Evolutionary conservation across 1,140 invertebrate species (phyloP).

Genomic region (Leptinotarsa texana): DNA sequence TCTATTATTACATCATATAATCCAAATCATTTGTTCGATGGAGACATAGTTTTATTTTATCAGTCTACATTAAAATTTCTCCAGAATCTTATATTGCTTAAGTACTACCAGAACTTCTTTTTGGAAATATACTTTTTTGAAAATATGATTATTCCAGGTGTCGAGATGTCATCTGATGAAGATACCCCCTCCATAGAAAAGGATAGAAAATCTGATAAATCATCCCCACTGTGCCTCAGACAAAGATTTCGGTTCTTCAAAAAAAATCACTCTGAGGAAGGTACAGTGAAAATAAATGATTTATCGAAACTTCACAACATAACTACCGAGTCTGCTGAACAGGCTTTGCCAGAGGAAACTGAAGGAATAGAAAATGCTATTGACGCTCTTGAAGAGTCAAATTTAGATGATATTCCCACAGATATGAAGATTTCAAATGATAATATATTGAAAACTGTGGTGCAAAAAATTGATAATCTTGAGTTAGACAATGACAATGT

Average conservation of each 20-base stretch:
- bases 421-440: conserved; percentile 24
- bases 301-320: conserved; percentile 50
- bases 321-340: conserved; percentile 45
- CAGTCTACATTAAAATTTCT: too few relatives aligned
- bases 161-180: conserved; percentile 55
- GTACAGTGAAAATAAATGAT: conserved; percentile 37
- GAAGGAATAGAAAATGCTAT: conserved; percentile 61
- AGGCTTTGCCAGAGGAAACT: conserved; percentile 41
- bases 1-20: too few relatives aligned
- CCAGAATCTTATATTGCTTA: too few relatives aligned
- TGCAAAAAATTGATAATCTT: conserved; percentile 47
- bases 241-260: conserved; percentile 44
- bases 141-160: conserved; percentile 36
- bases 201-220: conserved; percentile 42
- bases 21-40: too few relatives aligned
- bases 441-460: conserved; percentile 39
- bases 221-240: conserved; percentile 19
- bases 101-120: too few relatives aligned
- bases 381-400: conserved; percentile 58
- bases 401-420: conserved; percentile 26
- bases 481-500: conserved; percentile 50
- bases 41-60: too few relatives aligned
- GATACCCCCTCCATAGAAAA: conserved; percentile 50
- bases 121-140: too few relatives aligned
- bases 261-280: conserved; percentile 42